Base-by-base conservation (phyloP, 1,140 invertebrate genomes). In the Drosophila bipectinata region DNA sequence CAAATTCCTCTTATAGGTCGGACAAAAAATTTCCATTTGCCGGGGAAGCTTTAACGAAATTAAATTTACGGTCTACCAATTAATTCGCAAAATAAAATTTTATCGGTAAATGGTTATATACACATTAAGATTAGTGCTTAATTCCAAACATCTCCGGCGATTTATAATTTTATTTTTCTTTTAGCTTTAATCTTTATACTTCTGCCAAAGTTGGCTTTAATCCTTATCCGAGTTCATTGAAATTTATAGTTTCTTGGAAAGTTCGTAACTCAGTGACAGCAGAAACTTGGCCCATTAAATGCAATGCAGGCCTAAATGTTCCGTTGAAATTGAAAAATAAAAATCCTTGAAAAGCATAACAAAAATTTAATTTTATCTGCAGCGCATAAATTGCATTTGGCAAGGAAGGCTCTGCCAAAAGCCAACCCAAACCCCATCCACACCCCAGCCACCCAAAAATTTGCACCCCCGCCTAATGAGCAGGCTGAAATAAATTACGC, bases 221-320 rank as follows among this genome's bases (percentile, higher is more conserved):
- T 44, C 3, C 8, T 32, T 34, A 26, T 8, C 49, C 8, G 30
- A 24, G 3, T 44, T 6, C 30, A 26, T 37, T 68, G 26, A 66
- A 37, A 45, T 6, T 8, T 12, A 52, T 6, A 28, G 39, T 41
- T 7, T 47, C 62, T 55, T 30, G 14, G 26, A 34, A 69, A 67
- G 39, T 67, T 68, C n/a, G 15, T 30, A 68, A 68, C 51, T 69
- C 62, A 55, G 39, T 18, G 57, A 37, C 54, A 48, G 47, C 21
- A 62, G 47, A 88, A 88, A 79, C 76, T 87, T 83, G 48, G 60
- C 51, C 66, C 83, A 87, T 87, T 88, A 88, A 87, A 83, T 66
- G 82, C 83, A 87, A 60, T 34, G 62, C 59, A 32, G 57, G 47
- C 59, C 54, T 52, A 55, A 66, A 71, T 47, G 7, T 60, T 59